Evolutionary conservation across 1,140 invertebrate species (phyloP), one percentile per base, ranked within the genome.

Genomic region (Pinna nobilis): DNA sequence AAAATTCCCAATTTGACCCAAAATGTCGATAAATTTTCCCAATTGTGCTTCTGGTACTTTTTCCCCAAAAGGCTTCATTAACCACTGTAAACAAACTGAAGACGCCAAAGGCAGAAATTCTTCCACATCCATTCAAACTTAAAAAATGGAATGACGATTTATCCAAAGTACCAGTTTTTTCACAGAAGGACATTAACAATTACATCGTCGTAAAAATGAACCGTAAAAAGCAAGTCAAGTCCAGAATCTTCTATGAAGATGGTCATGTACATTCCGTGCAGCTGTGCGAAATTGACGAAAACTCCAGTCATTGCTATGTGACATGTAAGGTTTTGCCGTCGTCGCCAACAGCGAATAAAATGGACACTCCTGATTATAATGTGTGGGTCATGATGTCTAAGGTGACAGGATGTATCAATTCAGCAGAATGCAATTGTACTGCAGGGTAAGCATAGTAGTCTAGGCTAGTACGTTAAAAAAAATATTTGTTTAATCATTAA

Each of bases 241-340:
- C 51, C 0, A 66, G 41, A 25, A 44, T 68, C 11, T 74, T 44
- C 57, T 63, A 53, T 55, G 72, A 28, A 50, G 57, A 74, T 55
- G 47, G 55, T 20, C 66, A 74, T 69, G 65, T 69, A 9, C 65
- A 74, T 37, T 25, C 9, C 30, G 20, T 69, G 9, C 0, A 9
- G 13, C 63, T 47, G 13, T 32, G 53, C 44, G 0, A 9, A 15
- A 35, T 74, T n/a, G 5, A 39, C 18, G 37, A 57, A 7, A 32
- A 66, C 3, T 47, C 7, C 44, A n/a, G 13, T 15, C 60, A 75
- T 50, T 69, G 73, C 35, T 69, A 64, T 64, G 73, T 75, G 6
- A 75, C 20, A 53, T 63, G 73, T 35, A 75, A 75, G 47, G 73
- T 68, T 1, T 44, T 75, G 9, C 65, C 71, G 3, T 74, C 71